Evolutionary conservation across 2,888 invertebrate genomes (phyloP).

Genomic region (Scelioninae gen. 2): DNA sequence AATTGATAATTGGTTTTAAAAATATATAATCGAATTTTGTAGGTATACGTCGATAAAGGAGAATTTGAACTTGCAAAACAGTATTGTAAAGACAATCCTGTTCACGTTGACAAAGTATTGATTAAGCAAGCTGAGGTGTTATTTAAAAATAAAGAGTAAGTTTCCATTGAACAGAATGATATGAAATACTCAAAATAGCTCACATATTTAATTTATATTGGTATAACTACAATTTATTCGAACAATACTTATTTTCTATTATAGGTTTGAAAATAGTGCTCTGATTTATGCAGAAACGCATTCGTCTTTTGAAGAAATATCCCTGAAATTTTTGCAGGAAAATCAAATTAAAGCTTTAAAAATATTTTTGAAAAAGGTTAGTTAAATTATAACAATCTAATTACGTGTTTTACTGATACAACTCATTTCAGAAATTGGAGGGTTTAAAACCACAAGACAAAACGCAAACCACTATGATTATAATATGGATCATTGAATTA

Average conservation of each 20-base stretch:
- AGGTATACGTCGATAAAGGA: conserved; percentile 88
- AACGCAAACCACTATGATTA: conserved; percentile 93
- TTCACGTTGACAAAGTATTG: conserved; percentile 88
- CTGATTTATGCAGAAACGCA: conserved; percentile 92
- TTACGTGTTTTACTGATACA: too few species aligned
- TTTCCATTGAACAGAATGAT: conserved; percentile 33
- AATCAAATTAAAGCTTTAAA: conserved; percentile 91
- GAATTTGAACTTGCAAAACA: conserved; percentile 92
- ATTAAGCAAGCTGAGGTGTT: conserved; percentile 92
- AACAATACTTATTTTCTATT: too few species aligned
- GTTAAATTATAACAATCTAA: too few species aligned
- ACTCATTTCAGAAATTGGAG: conserved; percentile 82
- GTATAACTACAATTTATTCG: too few species aligned
- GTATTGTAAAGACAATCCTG: conserved; percentile 88
- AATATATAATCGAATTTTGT: conserved; percentile 31
- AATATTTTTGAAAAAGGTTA: conserved; percentile 81
- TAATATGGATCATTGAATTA: conserved; percentile 96
- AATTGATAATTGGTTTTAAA: too few species aligned
- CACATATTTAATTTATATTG: too few species aligned
- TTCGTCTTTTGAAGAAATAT: conserved; percentile 95
- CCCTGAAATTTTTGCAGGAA: conserved; percentile 90
- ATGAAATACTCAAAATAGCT: neutral
- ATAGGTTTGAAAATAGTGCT: conserved; percentile 89
- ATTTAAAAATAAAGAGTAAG: conserved; percentile 84
- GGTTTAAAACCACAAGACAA: conserved; percentile 84